Base-by-base conservation (phyloP, 2,797 vertebrate species). In the Calcarius lapponicus region DNA sequence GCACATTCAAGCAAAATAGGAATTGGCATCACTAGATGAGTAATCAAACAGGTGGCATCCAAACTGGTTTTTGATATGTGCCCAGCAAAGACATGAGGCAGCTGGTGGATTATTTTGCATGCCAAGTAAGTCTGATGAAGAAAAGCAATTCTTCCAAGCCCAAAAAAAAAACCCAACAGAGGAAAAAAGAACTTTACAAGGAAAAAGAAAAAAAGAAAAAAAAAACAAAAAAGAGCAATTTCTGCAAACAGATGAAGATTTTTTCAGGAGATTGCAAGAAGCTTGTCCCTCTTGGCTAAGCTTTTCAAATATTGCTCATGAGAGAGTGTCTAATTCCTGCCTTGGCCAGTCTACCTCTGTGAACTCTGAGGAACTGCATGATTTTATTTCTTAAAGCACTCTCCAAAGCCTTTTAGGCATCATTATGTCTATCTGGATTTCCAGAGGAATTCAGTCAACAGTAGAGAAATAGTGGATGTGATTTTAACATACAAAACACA, bases 1-100 rank as follows among this genome's bases (percentile, higher is more conserved):
- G 20, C 71, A 95, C 3, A 3, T 83, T 91, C 58, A 71, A 83
- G 75, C 36, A 62, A 80, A 94, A 94, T 43, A 71, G 69, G 43
- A 92, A 80, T 48, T 91, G 87, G 82, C 72, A 74, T 85, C 38
- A 45, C 25, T 47, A 25, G 60, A 80, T 91, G 92, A 92, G 58
- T 84, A 82, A 93, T 95, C 93, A 85, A 93, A 94, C 94, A 96
- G 95, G 97, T 92, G 95, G 93, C 74, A 82, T 54, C 56, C 74
- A 56, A 66, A 86, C 64, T 78, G 22, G 29, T 76, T 94, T 86
- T 72, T 85, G 58, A 70, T 56, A 60, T 88, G 74, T 72, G 54
- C 53, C 90, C 80, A 34, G 28, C 13, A 16, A 80, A 95, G 80
- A 95, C 47, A 64, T 67, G 61, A 42, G 90, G 86, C 88, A 97